Conservation (phyloP, 92 coral and sea anemone genomes). For the Pocillopora meandrina region DNA sequence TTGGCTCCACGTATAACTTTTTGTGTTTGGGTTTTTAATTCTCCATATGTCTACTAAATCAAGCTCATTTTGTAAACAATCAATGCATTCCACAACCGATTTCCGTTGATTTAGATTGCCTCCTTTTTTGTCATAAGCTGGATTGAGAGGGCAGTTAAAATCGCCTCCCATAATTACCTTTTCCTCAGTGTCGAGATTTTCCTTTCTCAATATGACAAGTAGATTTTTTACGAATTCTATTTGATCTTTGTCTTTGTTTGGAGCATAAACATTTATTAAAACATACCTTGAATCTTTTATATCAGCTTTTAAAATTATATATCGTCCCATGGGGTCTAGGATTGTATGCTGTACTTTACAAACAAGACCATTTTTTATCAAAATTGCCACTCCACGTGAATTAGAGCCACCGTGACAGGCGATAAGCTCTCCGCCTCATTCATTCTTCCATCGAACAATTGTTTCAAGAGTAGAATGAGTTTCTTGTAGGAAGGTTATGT, state of each 20-base stretch:
- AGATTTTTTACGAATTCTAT: background rate
- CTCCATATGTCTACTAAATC: background rate
- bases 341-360: too few species aligned
- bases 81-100: background rate
- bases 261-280: background rate
- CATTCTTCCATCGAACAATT: background rate
- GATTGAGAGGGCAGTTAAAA: background rate
- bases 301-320: background rate
- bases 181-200: background rate
- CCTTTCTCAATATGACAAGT: background rate
- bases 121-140: background rate
- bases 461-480: background rate
- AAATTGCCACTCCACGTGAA: background rate
- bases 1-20: background rate
- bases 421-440: background rate
- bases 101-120: background rate
- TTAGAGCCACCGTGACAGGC: background rate
- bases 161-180: background rate
- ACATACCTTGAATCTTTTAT: background rate
- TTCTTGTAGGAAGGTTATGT: background rate
- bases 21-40: background rate
- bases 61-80: background rate
- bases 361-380: background rate
- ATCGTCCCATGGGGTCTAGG: background rate
- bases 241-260: background rate